Evolutionary conservation across 2,113 vertebrate genomes (phyloP), one percentile per base, ranked within the genome.

Genomic region (Micromys minutus): DNA sequence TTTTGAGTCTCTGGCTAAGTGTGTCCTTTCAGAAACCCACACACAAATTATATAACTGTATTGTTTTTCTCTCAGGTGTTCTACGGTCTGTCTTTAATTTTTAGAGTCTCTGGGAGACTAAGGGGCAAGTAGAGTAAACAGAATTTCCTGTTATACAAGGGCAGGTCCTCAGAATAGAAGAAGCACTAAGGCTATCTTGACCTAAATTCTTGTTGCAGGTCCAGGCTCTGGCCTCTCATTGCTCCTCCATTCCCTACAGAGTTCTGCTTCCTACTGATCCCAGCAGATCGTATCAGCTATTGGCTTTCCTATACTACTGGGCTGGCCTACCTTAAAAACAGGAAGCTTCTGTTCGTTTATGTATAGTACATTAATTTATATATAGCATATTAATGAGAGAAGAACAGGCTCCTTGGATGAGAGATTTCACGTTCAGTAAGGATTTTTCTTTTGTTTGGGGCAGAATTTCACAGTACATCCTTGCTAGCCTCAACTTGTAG

Each of bases 21-120:
- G n/a, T 87, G 29, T 96, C 17, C 76, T 92, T 87, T 94, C 75
- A 94, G 89, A 90, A 96, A 86, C 52, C 31, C n/a, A 72, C 57
- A 87, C 74, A 76, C 81, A 57, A n/a, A n/a, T n/a, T n/a, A 59
- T 81, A n/a, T 93, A 94, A 81, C 91, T 79, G 34, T 89, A 52
- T 63, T 75, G 45, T 79, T 92, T 95, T 85, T 69, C 80, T 95
- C 42, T 90, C 76, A 59, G 61, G 45, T 65, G 4, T 47, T 52
- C 22, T 96, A 19, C 84, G 92, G 31, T 3, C 55, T 52, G 29
- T 92, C 76, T 93, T 93, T 71, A 95, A 91, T 52, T 84, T 95
- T 88, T 52, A 97, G 91, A 93, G 87, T 93, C 61, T 84, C 45
- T 50, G 72, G 83, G 72, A 92, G 74, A 72, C 34, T 71, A 34